These are phyloP conservation scores for Fregata magnificens DNA, from an alignment of 2,113 vertebrate species.

Conservation along the genomic window DNA sequence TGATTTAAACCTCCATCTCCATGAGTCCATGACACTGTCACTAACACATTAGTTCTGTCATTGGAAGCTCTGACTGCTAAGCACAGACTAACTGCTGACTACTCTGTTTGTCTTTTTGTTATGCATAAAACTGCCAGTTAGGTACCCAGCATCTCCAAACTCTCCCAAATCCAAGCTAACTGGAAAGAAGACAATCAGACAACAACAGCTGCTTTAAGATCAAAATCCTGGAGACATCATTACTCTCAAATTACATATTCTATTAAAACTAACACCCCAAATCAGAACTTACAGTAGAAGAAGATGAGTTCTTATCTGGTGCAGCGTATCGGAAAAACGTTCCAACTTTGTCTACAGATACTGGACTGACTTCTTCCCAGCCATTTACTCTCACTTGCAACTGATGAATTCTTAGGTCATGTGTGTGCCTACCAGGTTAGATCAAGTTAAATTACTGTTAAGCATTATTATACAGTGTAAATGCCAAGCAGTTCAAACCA, in stretches of 20 bases:
- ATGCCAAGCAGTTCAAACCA: not conserved
- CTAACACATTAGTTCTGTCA: not conserved
- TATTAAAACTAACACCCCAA: not conserved
- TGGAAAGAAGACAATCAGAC: not conserved
- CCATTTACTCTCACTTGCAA: constrained; percentile 93
- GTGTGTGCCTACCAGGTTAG: constrained; percentile 84
- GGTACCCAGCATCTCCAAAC: not conserved
- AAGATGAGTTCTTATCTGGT: constrained; percentile 90
- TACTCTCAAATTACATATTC: not conserved
- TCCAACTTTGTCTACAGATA: constrained; percentile 97
- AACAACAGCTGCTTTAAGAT: not conserved
- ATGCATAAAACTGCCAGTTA: not conserved
- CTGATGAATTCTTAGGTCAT: constrained; percentile 94
- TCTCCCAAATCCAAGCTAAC: not conserved
- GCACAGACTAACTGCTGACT: not conserved
- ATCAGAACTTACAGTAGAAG: constrained; percentile 84
- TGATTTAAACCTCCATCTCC: not conserved
- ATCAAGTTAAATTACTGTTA: not conserved
- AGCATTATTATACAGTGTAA: not conserved
- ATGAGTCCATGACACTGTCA: not conserved
- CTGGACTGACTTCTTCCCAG: constrained; percentile 96
- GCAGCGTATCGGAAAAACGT: constrained; percentile 97
- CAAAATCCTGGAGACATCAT: not conserved
- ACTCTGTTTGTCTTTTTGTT: not conserved
- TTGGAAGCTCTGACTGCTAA: not conserved